Evolutionary conservation across 1,140 invertebrate species (phyloP).

Genomic region (Heliconius eleuchia): DNA sequence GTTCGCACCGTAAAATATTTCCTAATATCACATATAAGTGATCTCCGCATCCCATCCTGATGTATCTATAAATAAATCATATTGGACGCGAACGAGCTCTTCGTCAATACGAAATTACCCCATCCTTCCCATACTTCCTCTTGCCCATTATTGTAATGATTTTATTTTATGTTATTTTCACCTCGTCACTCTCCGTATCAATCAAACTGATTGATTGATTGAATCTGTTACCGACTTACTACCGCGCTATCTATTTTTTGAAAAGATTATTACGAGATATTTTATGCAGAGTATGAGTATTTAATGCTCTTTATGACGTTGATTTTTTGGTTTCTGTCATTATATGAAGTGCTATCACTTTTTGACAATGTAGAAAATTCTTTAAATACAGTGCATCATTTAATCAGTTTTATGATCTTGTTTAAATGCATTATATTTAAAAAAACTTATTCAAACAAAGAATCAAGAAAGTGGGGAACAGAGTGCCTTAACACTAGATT

Average conservation of each 20-base stretch:
- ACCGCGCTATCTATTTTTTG: not conserved
- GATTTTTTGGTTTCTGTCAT: too few relatives aligned
- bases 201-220: conserved; percentile 22
- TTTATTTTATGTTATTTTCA: conserved; percentile 18
- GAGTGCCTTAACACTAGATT: too few relatives aligned
- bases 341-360: too few relatives aligned
- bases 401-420: too few relatives aligned
- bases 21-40: conserved; percentile 9
- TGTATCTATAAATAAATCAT: conserved; percentile 26
- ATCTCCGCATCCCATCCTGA: not conserved
- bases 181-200: conserved; percentile 16
- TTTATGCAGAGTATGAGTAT: not conserved
- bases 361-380: too few relatives aligned
- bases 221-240: conserved; percentile 3
- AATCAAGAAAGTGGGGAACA: too few relatives aligned
- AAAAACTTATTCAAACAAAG: too few relatives aligned
- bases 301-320: too few relatives aligned
- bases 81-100: not conserved
- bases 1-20: not conserved
- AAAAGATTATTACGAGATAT: not conserved
- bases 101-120: conserved; percentile 20
- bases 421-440: too few relatives aligned
- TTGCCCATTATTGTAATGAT: conserved; percentile 15
- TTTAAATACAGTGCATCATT: too few relatives aligned
- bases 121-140: conserved; percentile 15